Base-by-base conservation (phyloP, 2,113 vertebrate species). In the Ardeotis arabs region DNA sequence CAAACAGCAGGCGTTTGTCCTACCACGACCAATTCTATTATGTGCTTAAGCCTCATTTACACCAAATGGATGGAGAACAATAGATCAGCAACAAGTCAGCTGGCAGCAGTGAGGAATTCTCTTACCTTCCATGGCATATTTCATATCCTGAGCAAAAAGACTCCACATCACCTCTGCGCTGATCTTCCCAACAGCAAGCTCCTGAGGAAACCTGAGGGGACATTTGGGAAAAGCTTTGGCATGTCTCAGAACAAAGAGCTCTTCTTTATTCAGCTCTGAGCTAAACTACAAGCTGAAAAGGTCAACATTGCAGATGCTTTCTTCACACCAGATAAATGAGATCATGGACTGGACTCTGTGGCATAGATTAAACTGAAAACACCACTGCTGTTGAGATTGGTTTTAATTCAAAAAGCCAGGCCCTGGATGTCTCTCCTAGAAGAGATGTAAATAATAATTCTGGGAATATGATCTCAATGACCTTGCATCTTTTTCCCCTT, bases 131-230 rank as follows among this genome's bases (percentile, higher is more conserved):
- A 99, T 98, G 33, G 99, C 99, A 1, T 99, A 99, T 96, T 99
- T 99, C 99, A 99, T 99, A 96, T 99, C 99, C 96, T 99, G 99
- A 80, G 99, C 98, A 97, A 99, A 99, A 87, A 99, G 98, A 18
- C 98, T 98, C 99, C 99, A 99, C 99, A 99, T 99, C 92, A 99
- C 99, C 93, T 99, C 99, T 2, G 99, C 99, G 3, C 99, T 99
- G 95, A 99, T 98, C 98, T 99, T 99, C 52, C 99, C 99, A 81
- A 99, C 99, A 62, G 97, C 99, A 82, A 99, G 98, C 89, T 99
- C 99, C 92, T 99, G 99, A 93, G 99, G 99, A 96, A 99, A 99
- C 96, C 99, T 99, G 96, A 84, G 77, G 69, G 45, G 73, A 97
- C 49, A 97, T 93, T 90, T 53, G 31, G 35, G 56, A 92, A 89